Base-by-base conservation (phyloP, 37 sponge, comb jelly and placozoan genomes). In the Ephydatia muelleri region DNA sequence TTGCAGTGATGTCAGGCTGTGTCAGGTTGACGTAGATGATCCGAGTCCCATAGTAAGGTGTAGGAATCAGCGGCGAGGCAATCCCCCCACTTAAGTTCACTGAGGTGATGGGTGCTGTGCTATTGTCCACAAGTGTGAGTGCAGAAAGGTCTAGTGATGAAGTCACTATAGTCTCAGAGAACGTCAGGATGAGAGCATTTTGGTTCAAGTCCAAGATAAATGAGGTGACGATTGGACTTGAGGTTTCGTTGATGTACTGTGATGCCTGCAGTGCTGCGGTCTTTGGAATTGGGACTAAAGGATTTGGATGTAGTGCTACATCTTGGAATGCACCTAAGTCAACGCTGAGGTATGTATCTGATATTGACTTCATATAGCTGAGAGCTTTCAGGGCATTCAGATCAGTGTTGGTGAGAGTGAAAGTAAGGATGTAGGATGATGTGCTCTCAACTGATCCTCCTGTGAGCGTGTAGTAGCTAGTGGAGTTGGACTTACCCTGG, bases 41-140 rank as follows among this genome's bases (percentile, higher is more conserved):
- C 19, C 82, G 67, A 30, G 93, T 84, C 30, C 93, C 93, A 26
- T 81, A 80, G 35, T 70, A 25, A 19, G 75, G 67, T 9, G 76
- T 83, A 30, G 49, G 49, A 21, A 90, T 87, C 22, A 89, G 5
- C 31, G 85, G 85, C 1, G 72, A 38, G 8, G 84, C 88, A 19
- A 86, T 85, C 0, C 97, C 97, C 28, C 94, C 97, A 57, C 89
- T 90, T 2, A 97, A 89, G 12, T 80, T 27, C 34, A 93, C 85
- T 38, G 43, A 76, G 13, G 79, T 76, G 34, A 68, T 76, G 19
- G 91, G 88, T 26, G 66, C 29, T 5, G 70, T 70, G 23, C 28
- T 72, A 39, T 83, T 84, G 12, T 86, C 86, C 1, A 84, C n/a
- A 30, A 86, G 72, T 22, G 85, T 81, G 9, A 93, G 77, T 16